Evolutionary conservation across 1,140 invertebrate genomes (phyloP), one percentile per base, ranked within the genome.

Genomic region (Brachionus manjavacas): DNA sequence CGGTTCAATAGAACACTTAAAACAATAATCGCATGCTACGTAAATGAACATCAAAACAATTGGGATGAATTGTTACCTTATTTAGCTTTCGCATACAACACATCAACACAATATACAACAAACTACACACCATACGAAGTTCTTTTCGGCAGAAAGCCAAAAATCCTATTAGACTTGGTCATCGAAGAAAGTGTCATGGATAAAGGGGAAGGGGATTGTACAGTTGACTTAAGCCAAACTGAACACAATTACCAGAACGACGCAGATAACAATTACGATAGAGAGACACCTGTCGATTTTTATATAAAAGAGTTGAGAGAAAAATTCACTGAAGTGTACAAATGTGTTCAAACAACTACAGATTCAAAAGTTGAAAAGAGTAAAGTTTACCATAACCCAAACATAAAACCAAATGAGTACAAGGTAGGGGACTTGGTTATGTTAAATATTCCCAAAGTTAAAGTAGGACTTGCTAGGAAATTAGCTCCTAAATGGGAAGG

Each of bases 1-100:
- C 52, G 85, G 4, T 66, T 85, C n/a, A 86, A 87, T 49, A 39
- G 79, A 46, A 86, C 86, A 2, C 25, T 88, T 4, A 74, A 43
- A n/a, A 74, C 35, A 39, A 49, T 49, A 16, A 39, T 74, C 25
- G 20, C 70, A 43, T 43, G 43, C 20, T 49, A 8, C 20, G 43
- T 49, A 43, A 49, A 74, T 39, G 74, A 55, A 25, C 23, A 78
- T 11, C 43, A 55, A 43, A 78, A 46, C 20, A 43, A 78, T 31
- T 78, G 74, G 74, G 49, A 49, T 25, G 14, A 41, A 23, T 31
- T 55, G 14, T 14, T 78, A 28, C 8, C 35, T n/a, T 28, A 25
- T 14, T 23, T 43, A 20, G 41, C 43, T 14, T 55, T 78, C 25
- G 74, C 74, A 3, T 78, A 49, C 74, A 78, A 55, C 43, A n/a